These are phyloP conservation scores for Catocala fraxini DNA, from an alignment of 2,888 invertebrate genomes.

Conservation along the genomic window DNA sequence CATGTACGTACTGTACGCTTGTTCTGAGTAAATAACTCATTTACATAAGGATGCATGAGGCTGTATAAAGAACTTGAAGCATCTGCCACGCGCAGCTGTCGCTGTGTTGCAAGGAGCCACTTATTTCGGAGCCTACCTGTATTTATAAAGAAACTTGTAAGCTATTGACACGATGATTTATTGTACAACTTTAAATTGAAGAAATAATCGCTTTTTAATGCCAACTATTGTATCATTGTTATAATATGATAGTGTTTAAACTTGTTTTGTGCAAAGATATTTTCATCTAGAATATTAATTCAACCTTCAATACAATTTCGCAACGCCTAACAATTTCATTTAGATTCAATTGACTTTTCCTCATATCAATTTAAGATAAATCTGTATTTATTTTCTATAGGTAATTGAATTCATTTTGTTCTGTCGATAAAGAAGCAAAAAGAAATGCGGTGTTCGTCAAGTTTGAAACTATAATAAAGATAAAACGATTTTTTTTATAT, in stretches of 20 bases:
- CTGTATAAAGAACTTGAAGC: conserved; percentile 53
- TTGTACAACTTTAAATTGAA: conserved; percentile 18
- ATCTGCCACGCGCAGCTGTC: conserved; percentile 64
- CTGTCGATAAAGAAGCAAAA: conserved; percentile 8
- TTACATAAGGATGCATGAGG: conserved; percentile 48
- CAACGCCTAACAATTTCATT: conserved; percentile 10
- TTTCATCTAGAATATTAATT: conserved; percentile 18
- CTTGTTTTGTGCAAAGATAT: conserved; percentile 6
- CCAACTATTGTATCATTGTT: conserved; percentile 12
- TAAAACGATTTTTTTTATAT: conserved; percentile 66
- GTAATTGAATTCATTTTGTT: conserved; percentile 2
- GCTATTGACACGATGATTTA: conserved; percentile 29
- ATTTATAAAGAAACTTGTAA: conserved; percentile 33
- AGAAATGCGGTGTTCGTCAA: conserved; percentile 11
- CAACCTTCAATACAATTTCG: conserved; percentile 20
- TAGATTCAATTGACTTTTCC: conserved; percentile 16
- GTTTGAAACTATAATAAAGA: conserved; percentile 45
- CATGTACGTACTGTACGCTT: conserved; percentile 31
- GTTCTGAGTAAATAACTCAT: conserved; percentile 46
- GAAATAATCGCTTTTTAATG: conserved; percentile 26
- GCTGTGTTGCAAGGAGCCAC: conserved; percentile 44
- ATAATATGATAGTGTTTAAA: background rate
- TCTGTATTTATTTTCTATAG: conserved; percentile 2
- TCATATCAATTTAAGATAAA: conserved; percentile 10
- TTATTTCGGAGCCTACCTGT: conserved; percentile 34